Percentiles rank a stretch among this genome's conserved stretches.
Evolutionary conservation across 1,140 invertebrate genomes (phyloP).

Genomic region (Gryon sp.): DNA sequence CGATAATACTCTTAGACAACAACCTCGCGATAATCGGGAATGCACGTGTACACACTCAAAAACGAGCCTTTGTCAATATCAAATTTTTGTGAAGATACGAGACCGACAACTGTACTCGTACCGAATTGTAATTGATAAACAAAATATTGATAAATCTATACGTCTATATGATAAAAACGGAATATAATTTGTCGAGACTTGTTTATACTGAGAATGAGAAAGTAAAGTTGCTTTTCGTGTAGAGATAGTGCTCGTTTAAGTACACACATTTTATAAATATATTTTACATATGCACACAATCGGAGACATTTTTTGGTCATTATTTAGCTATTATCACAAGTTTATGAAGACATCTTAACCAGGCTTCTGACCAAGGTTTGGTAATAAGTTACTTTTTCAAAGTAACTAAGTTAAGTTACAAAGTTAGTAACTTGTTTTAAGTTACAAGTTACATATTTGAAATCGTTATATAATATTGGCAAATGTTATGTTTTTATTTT

Average conservation of each 20-base stretch:
- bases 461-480: too few species aligned
- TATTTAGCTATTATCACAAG: neutral
- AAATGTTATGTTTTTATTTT: too few species aligned
- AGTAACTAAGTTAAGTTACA: too few species aligned
- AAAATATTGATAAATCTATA: conserved; percentile 43
- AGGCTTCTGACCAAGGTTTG: too few species aligned
- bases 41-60: conserved; percentile 66
- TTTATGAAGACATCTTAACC: too few species aligned
- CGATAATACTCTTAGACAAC: conserved; percentile 66
- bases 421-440: too few species aligned
- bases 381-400: too few species aligned
- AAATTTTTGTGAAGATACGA: conserved; percentile 31
- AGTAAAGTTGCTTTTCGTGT: conserved; percentile 27
- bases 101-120: conserved; percentile 36
- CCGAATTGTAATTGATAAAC: conserved; percentile 44
- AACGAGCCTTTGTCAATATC: conserved; percentile 59
- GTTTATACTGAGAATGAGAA: conserved; percentile 17
- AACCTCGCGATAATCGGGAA: conserved; percentile 63
- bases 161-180: conserved; percentile 24
- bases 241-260: conserved; percentile 2
- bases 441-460: too few species aligned
- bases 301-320: neutral
- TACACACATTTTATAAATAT: too few species aligned
- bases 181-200: conserved; percentile 23
- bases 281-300: neutral